These are phyloP conservation scores for Glaucidium brasilianum DNA, from an alignment of 2,113 vertebrate species.

Conservation along the genomic window DNA sequence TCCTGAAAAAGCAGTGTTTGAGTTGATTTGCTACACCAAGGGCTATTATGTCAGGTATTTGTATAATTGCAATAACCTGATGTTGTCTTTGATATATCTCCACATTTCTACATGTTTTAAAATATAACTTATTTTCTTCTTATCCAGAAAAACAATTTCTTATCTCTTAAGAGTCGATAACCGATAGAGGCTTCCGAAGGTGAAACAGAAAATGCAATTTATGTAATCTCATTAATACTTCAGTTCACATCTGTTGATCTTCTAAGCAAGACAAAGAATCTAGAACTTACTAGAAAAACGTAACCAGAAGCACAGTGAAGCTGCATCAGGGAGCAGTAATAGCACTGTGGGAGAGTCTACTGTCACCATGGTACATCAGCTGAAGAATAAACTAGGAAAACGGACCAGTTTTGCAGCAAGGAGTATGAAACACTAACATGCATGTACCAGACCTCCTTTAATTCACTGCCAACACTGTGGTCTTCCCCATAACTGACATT, in stretches of 20 bases:
- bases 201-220: not conserved
- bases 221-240: not conserved
- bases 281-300: not conserved
- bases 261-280: not conserved
- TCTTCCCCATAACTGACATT: not conserved
- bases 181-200: not conserved
- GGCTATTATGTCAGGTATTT: not conserved
- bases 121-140: not conserved
- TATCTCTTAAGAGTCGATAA: not conserved
- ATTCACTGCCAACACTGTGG: not conserved
- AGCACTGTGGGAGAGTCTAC: not conserved
- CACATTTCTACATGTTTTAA: not conserved
- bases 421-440: rapidly evolving
- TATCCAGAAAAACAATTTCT: not conserved
- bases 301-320: not conserved
- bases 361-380: not conserved
- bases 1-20: not conserved
- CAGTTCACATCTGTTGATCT: not conserved
- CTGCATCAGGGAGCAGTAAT: not conserved
- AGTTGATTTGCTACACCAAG: not conserved
- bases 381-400: not conserved
- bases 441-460: not conserved
- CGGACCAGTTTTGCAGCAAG: not conserved
- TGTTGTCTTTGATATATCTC: not conserved
- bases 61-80: not conserved